Base-by-base conservation (phyloP, 2,113 vertebrate genomes). In the Bufo gargarizans region DNA sequence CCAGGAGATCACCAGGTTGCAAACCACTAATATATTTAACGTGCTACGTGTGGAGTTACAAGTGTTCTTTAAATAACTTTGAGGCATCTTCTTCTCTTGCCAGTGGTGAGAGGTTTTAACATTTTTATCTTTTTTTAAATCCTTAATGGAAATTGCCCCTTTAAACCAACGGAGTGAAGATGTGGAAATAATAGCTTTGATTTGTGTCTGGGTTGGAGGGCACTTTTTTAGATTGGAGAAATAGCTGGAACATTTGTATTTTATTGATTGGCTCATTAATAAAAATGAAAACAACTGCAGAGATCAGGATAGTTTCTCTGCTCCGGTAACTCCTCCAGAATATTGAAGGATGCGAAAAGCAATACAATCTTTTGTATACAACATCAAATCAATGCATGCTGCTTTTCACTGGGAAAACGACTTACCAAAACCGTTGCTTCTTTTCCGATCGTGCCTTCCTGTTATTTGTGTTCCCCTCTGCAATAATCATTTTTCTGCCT, bases 371-470 rank as follows among this genome's bases (percentile, higher is more conserved):
- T 81, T 81, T 59, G 78, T 81, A 45, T 43, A 43, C 56, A 33
- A 59, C 78, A 61, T 59, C 78, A 61, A 81, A 81, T 81, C 56
- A 17, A 81, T 81, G 56, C 56, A 61, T 6, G n/a, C 78, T 61
- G 78, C 56, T 59, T 59, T 79, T 33, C 77, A 58, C 53, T 22
- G 19, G n/a, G 77, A 79, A 22, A 85, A 56, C 22, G 33, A 49
- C 83, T 85, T 85, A 58, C 50, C 67, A 19, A 74, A 74, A 85
- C 55, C 83, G 76, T 85, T 49, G 56, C 58, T 76, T n/a, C 71
- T 61, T 49, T 49, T 59, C 22, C 56, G 7, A 58, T 53, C 3
- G 56, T 19, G 22, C 72, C 65, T 74, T 33, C 3, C 45, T 85
- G 83, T 85, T 76, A 56, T 53, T 85, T 85, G 53, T 59, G 69